Evolutionary conservation across 2,113 vertebrate species (phyloP), one percentile per base, ranked within the genome.

Genomic region (Acrocephalus kingi): DNA sequence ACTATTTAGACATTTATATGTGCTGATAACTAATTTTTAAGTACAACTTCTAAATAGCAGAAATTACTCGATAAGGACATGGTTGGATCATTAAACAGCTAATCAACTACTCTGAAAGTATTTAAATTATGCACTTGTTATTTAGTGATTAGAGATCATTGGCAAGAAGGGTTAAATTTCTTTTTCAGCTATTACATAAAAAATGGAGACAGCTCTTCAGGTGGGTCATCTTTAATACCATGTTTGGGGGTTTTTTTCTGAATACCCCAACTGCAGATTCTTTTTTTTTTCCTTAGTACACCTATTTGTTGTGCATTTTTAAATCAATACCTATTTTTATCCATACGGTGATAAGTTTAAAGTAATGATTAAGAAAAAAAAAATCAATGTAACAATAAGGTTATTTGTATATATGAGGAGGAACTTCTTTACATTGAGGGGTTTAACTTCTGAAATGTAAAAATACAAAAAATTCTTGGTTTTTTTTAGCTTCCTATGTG

Each of bases 401-500:
- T 48, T 61, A 25, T 35, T 48, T 82, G 30, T 61, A 22, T 62
- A 22, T 48, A 17, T 41, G 24, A 41, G 14, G 10, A 62, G 35
- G 14, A 48, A 23, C 21, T 61, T 48, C 39, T 54, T 69, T 62
- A 41, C 11, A 19, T 15, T 22, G 48, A 48, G 9, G 10, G 5
- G 30, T 66, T 61, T 37, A 43, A 62, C 12, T 66, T 68, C 19
- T 74, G 37, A 63, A 84, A 64, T 87, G 20, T 90, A 72, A 93
- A 97, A 95, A 59, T 93, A 25, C n/a, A 54, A 41, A 66, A 96
- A 96, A 59, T 79, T 11, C 17, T 94, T 97, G 15, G 96, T 98
- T 93, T 96, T 96, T 25, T 93, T 81, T 94, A 99, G 99, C 98
- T 97, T 99, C 99, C 63, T 99, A 99, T 87, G 98, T 99, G 98